Conservation (phyloP, 2,888 invertebrate genomes). For the Smittia aterrima region DNA sequence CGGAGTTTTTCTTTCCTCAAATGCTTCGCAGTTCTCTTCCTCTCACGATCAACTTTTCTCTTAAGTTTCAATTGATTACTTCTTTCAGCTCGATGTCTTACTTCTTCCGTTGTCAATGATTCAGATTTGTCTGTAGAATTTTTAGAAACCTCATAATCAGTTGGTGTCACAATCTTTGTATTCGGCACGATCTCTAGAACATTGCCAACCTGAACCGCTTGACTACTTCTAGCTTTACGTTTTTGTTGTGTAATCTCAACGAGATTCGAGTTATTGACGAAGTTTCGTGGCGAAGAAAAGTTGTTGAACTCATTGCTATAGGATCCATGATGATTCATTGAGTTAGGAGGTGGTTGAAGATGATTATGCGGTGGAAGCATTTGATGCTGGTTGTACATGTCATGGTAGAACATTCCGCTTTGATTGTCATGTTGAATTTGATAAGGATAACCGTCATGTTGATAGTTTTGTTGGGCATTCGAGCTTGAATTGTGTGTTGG, state of each 20-base stretch:
- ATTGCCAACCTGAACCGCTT: conserved; percentile 40
- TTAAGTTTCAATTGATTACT: not conserved
- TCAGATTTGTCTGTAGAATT: not conserved
- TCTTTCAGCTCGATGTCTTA: not conserved
- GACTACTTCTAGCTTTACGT: conserved; percentile 6
- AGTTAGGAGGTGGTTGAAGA: not conserved
- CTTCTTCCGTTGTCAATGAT: not conserved
- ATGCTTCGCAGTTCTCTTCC: conserved; percentile 16
- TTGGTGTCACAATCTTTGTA: not conserved
- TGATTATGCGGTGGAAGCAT: not conserved
- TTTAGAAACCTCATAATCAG: not conserved
- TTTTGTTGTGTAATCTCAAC: conserved; percentile 37
- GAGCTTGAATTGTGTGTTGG: conserved; percentile 12
- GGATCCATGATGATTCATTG: conserved; percentile 15
- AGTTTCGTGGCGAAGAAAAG: conserved; percentile 15
- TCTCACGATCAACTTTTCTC: conserved; percentile 30
- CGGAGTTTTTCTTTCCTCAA: conserved; percentile 26
- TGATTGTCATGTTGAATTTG: conserved; percentile 7
- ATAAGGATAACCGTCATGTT: conserved; percentile 9
- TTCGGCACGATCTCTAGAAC: conserved; percentile 33
- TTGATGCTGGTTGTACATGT: not conserved
- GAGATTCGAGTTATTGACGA: conserved; percentile 30
- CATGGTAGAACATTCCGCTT: not conserved
- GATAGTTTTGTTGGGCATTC: not conserved
- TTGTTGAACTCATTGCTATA: not conserved